Percentiles rank a stretch among this genome's conserved stretches.
These are phyloP conservation scores for Crioceris asparagi DNA, from an alignment of 2,888 invertebrate genomes.

Conservation along the genomic window DNA sequence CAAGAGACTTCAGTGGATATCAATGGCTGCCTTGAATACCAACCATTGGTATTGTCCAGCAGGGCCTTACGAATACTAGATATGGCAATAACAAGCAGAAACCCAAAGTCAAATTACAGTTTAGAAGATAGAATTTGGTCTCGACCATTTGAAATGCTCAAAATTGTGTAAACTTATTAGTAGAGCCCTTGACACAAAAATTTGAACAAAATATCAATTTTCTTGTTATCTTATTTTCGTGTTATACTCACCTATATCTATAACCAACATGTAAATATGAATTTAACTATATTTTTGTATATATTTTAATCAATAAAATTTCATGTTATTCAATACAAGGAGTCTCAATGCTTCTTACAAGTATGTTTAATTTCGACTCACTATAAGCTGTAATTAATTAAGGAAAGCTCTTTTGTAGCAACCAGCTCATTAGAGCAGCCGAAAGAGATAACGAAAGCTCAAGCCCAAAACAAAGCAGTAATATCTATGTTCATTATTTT, in stretches of 20 bases:
- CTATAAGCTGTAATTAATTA: too few relatives aligned
- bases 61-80: constrained; percentile 31
- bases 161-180: constrained; percentile 12
- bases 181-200: too few relatives aligned
- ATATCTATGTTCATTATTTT: too few relatives aligned
- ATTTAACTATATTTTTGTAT: not conserved
- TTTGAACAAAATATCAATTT: not conserved
- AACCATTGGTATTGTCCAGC: constrained; percentile 30
- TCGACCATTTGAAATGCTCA: constrained; percentile 19
- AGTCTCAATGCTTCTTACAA: too few relatives aligned
- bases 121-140: constrained; percentile 30
- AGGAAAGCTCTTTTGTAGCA: too few relatives aligned
- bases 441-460: too few relatives aligned
- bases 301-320: not conserved
- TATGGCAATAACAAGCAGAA: constrained; percentile 29
- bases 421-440: too few relatives aligned
- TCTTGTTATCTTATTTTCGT: not conserved
- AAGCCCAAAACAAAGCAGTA: too few relatives aligned
- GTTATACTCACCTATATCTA: not conserved
- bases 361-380: too few relatives aligned
- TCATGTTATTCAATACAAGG: not conserved
- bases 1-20: constrained; percentile 32
- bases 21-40: constrained; percentile 30
- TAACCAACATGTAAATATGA: not conserved
- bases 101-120: constrained; percentile 31